These are phyloP conservation scores for Nothocercus julius DNA, from an alignment of 2,113 vertebrate species.

Conservation along the genomic window DNA sequence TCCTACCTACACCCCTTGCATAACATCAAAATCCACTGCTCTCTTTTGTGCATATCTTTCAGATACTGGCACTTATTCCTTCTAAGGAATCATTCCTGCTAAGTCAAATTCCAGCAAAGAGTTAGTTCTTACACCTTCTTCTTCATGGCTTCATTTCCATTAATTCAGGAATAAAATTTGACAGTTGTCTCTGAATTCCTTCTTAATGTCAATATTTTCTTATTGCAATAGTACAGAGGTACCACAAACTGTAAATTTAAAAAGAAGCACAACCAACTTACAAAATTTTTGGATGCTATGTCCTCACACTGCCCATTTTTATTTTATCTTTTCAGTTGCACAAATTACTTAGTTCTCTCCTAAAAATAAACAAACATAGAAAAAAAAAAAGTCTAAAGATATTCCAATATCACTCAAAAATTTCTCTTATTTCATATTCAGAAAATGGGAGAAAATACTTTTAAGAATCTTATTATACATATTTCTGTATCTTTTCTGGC, in stretches of 20 bases:
- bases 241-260: neutral
- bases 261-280: neutral
- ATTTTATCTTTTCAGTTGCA: neutral
- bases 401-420: rapidly evolving
- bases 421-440: neutral
- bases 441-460: neutral
- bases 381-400: neutral
- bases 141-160: neutral
- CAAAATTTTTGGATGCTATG: neutral
- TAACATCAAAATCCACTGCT: neutral
- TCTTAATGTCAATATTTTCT: neutral
- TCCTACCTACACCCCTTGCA: neutral
- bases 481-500: neutral
- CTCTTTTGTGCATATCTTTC: neutral
- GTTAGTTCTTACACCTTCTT: neutral
- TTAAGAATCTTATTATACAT: neutral
- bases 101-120: neutral
- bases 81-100: neutral
- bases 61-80: neutral
- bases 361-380: neutral
- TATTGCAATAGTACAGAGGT: neutral
- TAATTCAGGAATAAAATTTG: neutral
- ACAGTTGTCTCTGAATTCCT: neutral
- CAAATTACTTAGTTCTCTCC: neutral
- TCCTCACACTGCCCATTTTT: neutral